phyloP scores from a whole-genome alignment of 2,888 invertebrate species.

The Scaptomyza flava region DNA sequence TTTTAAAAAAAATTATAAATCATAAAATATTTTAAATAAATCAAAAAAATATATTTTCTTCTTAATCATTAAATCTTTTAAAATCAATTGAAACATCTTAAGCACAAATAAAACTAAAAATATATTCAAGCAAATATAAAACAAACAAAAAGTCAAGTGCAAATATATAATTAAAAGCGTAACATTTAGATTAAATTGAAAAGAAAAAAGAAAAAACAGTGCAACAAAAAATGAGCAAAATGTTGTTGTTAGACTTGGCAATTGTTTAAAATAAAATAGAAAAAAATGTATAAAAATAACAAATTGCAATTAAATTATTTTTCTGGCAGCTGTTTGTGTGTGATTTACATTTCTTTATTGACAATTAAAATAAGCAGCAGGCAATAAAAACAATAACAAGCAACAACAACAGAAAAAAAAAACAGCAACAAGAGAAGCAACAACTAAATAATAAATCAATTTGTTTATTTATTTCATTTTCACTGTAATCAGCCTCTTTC shows the following conservation, averaged over 20 bases:
- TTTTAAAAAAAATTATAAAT: not conserved
- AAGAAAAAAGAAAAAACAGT: not conserved
- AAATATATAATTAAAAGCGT: conserved; percentile 6
- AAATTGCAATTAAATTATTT: conserved; percentile 33
- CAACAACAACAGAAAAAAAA: conserved; percentile 4
- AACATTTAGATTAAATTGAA: not conserved
- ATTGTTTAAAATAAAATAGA: conserved; percentile 2
- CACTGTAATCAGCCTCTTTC: conserved; percentile 43
- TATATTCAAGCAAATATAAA: conserved; percentile 1
- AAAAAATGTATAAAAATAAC: not conserved
- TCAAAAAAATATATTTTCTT: not conserved
- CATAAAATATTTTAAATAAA: not conserved
- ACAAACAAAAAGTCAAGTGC: conserved; percentile 1
- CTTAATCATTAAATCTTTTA: not conserved
- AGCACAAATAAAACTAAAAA: conserved; percentile 11
- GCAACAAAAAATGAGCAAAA: conserved; percentile 7
- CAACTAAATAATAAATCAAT: conserved; percentile 62
- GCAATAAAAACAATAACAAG: conserved; percentile 13
- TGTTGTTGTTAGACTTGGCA: conserved; percentile 8
- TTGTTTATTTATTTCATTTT: conserved; percentile 70
- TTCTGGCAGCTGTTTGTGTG: conserved; percentile 32
- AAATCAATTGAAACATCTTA: conserved; percentile 5
- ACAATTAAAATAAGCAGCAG: conserved; percentile 41
- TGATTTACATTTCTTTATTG: conserved; percentile 46
- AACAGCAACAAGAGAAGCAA: conserved; percentile 5